These are phyloP conservation scores for Cyrtodaria siliqua DNA, from an alignment of 2,888 invertebrate genomes.

Conservation along the genomic window DNA sequence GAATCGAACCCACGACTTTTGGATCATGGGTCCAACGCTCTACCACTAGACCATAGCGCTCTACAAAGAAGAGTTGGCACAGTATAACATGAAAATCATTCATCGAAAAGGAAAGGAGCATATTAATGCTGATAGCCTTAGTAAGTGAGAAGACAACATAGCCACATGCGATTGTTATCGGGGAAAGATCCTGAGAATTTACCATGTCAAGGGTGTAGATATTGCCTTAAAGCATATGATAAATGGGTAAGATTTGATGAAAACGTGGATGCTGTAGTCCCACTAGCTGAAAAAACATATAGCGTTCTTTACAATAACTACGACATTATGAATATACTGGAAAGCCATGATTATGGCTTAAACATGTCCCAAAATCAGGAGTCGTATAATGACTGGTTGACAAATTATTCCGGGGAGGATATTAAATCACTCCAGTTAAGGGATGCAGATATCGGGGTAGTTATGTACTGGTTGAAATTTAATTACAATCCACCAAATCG, in stretches of 20 bases:
- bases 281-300: constrained; percentile 2
- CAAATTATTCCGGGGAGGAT: not conserved
- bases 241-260: constrained; percentile 8
- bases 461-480: not conserved
- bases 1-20: no score
- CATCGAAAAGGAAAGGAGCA: not conserved
- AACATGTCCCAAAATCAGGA: no score
- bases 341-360: no score
- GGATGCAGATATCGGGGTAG: not conserved
- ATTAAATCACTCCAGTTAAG: no score
- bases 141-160: not conserved
- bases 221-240: not conserved
- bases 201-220: not conserved
- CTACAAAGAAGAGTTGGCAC: no score
- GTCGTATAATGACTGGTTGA: not conserved
- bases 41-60: no score
- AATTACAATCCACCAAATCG: not conserved
- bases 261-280: constrained; percentile 22
- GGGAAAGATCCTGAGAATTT: not conserved
- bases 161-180: not conserved
- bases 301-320: not conserved
- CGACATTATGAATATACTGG: no score
- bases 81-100: constrained; percentile 3
- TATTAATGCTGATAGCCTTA: not conserved
- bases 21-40: no score